Evolutionary conservation across 1,140 invertebrate genomes (phyloP), one percentile per base, ranked within the genome.

Genomic region (Medauroidea extradentata): DNA sequence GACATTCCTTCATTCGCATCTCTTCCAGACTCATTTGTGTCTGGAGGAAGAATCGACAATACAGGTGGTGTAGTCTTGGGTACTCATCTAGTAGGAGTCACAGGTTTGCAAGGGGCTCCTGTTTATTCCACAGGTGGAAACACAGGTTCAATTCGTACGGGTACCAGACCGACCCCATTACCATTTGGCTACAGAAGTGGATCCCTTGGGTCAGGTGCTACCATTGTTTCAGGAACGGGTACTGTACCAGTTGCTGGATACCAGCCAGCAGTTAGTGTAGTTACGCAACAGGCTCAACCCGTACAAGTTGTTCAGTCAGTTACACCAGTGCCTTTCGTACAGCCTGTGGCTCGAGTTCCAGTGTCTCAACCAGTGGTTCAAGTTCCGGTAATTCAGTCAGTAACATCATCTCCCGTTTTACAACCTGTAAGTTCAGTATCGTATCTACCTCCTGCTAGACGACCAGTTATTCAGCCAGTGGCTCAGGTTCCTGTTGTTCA

Each of bases 21-120:
- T 3, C 34, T 63, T 34, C 63, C 63, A 2, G 68, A 70, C 52
- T 57, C 59, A 23, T 64, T 66, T 1, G 24, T 65, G 4, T 70
- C 68, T 1, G 65, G 68, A 44, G 46, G 56, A n/a, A 68, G 51
- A 16, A 51, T 63, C 24, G 60, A 41, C 38, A 18, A 13, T 5
- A 43, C 38, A 11, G 34, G 54, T 56, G 54, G 39, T 57, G 53
- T 62, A 23, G 64, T 70, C n/a, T 54, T 42, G 23, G 64, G 59
- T 38, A 39, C 51, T 21, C 13, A 53, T 27, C 29, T 34, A 11
- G 29, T 34, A 11, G 29, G 29, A 7, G 5, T 34, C 4, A 7
- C 29, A 34, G 29, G 29, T 11, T 34, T 34, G 29, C 5, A 34
- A 34, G 29, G 29, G 4, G 29, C 5, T 34, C 5, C 29, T 34